Evolutionary conservation across 2,888 invertebrate genomes (phyloP).

Genomic region (Eilema sororculum): DNA sequence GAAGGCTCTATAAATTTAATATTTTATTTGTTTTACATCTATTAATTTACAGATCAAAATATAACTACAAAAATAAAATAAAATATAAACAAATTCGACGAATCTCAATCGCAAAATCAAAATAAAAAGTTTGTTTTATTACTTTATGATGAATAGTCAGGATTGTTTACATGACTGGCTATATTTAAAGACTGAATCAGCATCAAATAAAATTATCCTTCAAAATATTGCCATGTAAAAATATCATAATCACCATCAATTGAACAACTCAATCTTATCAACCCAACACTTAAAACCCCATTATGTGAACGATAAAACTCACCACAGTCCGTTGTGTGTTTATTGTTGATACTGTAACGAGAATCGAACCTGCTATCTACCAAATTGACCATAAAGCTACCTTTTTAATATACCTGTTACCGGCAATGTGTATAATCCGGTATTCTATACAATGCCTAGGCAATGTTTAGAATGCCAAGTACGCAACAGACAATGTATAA

Average conservation of each 20-base stretch:
- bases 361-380: slow-evolving; percentile 51
- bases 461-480: no score
- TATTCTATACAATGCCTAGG: no score
- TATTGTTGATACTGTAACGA: slow-evolving; percentile 45
- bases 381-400: slow-evolving; percentile 66
- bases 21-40: neutral
- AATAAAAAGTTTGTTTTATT: neutral
- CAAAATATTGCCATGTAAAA: neutral
- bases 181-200: neutral
- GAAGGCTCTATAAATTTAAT: neutral
- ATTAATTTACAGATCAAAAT: neutral
- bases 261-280: slow-evolving; percentile 22
- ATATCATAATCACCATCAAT: slow-evolving; percentile 18
- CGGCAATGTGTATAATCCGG: no score
- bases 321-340: slow-evolving; percentile 28
- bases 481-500: no score
- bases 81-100: neutral
- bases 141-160: neutral
- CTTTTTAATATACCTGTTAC: slow-evolving; percentile 42
- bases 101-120: neutral
- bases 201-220: slow-evolving; percentile 6
- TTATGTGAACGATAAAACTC: slow-evolving; percentile 20
- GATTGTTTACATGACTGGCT: neutral
- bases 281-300: slow-evolving; percentile 16
- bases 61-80: neutral